A percentile compares a stretch with the other conserved stretches of the same genome.
phyloP scores from a whole-genome alignment of 2,113 vertebrate genomes.

The Gorsachius goisagi region DNA sequence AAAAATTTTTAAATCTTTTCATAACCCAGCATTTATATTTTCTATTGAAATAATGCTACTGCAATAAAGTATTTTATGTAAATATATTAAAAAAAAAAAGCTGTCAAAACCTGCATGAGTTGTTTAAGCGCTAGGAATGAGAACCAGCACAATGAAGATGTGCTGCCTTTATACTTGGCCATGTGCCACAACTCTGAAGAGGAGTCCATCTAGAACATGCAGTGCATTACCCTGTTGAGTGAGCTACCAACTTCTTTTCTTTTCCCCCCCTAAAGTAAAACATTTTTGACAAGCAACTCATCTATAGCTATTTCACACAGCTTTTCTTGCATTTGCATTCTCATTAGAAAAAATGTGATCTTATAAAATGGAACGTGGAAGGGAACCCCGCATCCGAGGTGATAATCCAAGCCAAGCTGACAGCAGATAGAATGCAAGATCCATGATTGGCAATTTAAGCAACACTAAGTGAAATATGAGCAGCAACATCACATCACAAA shows the following conservation, averaged over 20 bases:
- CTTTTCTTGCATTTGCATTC: slow-evolving; percentile 86
- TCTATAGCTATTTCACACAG: slow-evolving; percentile 82
- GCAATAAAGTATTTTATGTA: slow-evolving; percentile 49
- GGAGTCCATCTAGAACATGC: slow-evolving; percentile 71
- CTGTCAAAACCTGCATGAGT: slow-evolving; percentile 76
- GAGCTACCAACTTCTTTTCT: neutral
- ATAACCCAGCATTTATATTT: neutral
- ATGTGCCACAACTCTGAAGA: slow-evolving; percentile 70
- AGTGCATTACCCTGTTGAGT: slow-evolving; percentile 14
- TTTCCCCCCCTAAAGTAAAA: slow-evolving; percentile 59
- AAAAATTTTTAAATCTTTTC: neutral
- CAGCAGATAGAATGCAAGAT: slow-evolving; percentile 73
- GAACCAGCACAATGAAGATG: slow-evolving; percentile 74
- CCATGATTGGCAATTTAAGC: slow-evolving; percentile 74
- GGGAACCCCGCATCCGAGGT: slow-evolving; percentile 65
- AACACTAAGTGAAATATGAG: slow-evolving; percentile 74
- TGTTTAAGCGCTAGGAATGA: slow-evolving; percentile 73
- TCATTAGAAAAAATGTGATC: slow-evolving; percentile 87
- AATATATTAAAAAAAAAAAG: slow-evolving; percentile 52
- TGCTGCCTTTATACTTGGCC: slow-evolving; percentile 76
- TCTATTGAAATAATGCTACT: neutral
- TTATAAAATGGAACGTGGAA: slow-evolving; percentile 74
- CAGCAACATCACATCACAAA: slow-evolving; percentile 74
- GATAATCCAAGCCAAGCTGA: slow-evolving; percentile 67
- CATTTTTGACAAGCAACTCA: slow-evolving; percentile 83